Evolutionary conservation across 2,888 invertebrate genomes (phyloP).

Genomic region (Ferrisia virgata): DNA sequence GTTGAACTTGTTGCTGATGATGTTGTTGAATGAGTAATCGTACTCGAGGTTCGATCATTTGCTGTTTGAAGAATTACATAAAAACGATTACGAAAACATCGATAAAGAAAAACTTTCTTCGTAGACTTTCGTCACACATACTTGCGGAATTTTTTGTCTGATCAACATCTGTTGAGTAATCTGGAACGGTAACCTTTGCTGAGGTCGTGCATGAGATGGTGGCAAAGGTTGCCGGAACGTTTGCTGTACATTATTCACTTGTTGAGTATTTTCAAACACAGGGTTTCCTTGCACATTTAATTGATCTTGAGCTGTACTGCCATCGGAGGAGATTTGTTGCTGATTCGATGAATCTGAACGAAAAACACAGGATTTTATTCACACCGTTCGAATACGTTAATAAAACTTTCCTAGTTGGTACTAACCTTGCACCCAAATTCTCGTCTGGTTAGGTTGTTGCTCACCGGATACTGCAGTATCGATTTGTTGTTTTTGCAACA

Average conservation of each 20-base stretch:
- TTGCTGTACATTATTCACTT: constrained; percentile 48
- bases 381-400: not conserved
- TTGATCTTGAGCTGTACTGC: constrained; percentile 46
- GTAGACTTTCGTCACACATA: not conserved
- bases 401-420: not conserved
- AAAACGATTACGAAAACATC: not conserved
- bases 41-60: constrained; percentile 57
- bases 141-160: constrained; percentile 50
- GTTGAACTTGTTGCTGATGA: constrained; percentile 52
- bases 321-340: constrained; percentile 16
- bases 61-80: constrained; percentile 46
- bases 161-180: constrained; percentile 50
- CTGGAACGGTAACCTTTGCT: constrained; percentile 53
- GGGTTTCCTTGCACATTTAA: constrained; percentile 35
- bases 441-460: not conserved
- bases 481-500: constrained; percentile 73
- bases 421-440: constrained; percentile 39
- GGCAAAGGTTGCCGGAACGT: constrained; percentile 71
- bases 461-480: constrained; percentile 59
- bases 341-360: constrained; percentile 2
- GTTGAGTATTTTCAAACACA: constrained; percentile 47
- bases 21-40: constrained; percentile 54
- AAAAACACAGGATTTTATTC: not conserved
- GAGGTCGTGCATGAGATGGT: constrained; percentile 58
- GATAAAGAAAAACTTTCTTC: not conserved